Base-by-base conservation (phyloP, 64 coral and sea anemone genomes). In the Porites australiensis region DNA sequence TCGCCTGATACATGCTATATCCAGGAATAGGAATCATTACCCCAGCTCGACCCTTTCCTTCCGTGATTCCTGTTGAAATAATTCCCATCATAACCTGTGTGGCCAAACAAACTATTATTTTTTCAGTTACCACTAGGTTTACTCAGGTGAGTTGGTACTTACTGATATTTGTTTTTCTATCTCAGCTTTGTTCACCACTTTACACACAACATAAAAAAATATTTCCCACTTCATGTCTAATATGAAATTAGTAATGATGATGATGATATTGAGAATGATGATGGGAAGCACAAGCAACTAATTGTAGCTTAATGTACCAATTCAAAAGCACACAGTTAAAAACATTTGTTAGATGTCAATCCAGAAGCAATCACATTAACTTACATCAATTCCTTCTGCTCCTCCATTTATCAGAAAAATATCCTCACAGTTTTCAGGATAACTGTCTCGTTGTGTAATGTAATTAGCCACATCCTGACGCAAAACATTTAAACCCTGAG, bases 321-420 rank as follows among this genome's bases (percentile, higher is more conserved):
- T 37, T 37, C 27, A 37, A 37, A 37, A 37, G 27, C 27, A 37
- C 27, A 37, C 27, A 37, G 0, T 37, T 37, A 37, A 37, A 37
- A 37, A 37, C 27, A 37, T 37, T 37, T 37, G 27, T 37, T 37
- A 37, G 27, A 37, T 37, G 27, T 37, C 27, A 37, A 37, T 37
- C 27, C 27, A 37, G 27, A 37, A 37, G 27, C 27, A 37, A 37
- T 37, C 19, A 3, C 13, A n/a, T n/a, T n/a, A 3, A 0, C 73
- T 87, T 93, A 87, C 91, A 51, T 87, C 71, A 20, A 93, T 78
- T 86, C 70, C 91, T 58, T 82, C 91, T 7, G 82, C 66, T 21
- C 91, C 91, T 52, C 91, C 91, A 70, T 93, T 78, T 15, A 73
- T 77, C 55, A 93, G 66, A 87, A 78, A 49, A 21, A 93, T 87